Conservation (phyloP, 2,888 invertebrate genomes). For the Platynereis dumerilii region DNA sequence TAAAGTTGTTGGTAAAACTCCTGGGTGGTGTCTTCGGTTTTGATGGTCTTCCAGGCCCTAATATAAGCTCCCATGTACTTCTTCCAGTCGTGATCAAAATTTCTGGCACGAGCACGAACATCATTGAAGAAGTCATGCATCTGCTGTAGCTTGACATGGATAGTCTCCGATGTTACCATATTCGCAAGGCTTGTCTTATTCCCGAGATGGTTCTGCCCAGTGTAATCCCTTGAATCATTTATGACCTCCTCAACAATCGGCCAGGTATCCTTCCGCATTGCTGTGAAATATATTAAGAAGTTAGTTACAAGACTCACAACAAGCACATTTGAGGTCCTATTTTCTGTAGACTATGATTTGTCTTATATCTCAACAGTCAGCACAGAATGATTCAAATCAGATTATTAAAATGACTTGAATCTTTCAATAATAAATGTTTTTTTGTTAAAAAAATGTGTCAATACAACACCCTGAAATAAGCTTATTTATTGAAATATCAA, state of each 20-base stretch:
- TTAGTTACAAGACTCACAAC: too few relatives aligned
- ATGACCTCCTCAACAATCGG: slow-evolving; percentile 4
- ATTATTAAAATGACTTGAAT: too few relatives aligned
- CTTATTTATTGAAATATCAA: too few relatives aligned
- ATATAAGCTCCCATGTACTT: slow-evolving; percentile 17
- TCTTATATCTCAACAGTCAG: too few relatives aligned
- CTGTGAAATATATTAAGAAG: too few relatives aligned
- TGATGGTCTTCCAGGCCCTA: slow-evolving; percentile 11
- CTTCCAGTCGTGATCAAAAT: slow-evolving; percentile 24
- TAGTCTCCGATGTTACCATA: slow-evolving; percentile 4
- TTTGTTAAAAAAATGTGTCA: too few relatives aligned
- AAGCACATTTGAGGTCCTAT: too few relatives aligned
- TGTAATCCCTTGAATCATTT: slow-evolving; percentile 7
- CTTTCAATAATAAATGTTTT: too few relatives aligned
- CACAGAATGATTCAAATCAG: too few relatives aligned
- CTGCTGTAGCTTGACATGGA: slow-evolving; percentile 6
- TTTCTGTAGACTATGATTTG: too few relatives aligned
- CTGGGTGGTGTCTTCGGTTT: slow-evolving; percentile 14
- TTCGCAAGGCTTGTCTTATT: slow-evolving; percentile 11
- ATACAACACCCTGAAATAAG: too few relatives aligned
- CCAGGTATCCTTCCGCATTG: slow-evolving; percentile 15
- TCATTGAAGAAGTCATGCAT: slow-evolving; percentile 19
- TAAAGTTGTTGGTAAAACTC: slow-evolving; percentile 11
- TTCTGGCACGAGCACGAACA: slow-evolving; percentile 17
- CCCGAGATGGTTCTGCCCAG: neutral